Evolutionary conservation across 1,140 invertebrate genomes (phyloP), one percentile per base, ranked within the genome.

Genomic region (Oreohelix idahoensis): DNA sequence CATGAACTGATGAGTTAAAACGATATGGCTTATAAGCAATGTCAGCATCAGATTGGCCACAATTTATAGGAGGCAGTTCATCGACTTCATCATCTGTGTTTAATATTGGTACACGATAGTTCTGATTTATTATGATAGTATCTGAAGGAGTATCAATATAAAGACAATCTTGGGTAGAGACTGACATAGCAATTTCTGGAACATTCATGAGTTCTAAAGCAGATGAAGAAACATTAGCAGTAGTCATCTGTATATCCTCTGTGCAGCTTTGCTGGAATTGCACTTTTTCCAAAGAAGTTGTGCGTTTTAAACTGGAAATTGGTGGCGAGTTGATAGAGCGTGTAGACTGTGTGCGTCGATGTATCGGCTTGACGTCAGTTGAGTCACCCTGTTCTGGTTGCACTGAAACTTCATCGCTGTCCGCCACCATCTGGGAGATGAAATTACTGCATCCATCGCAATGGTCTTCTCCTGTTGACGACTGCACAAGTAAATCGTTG

Each of bases 1-100:
- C 78, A 58, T 78, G 51, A 11, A 78, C n/a, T 26, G 20, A 17
- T 35, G 76, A 78, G 17, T 78, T 15, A 39, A 75, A 45, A 17
- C 23, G 26, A 39, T 42, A 75, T 39, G 5, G 69, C 23, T 36
- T 20, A 32, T 36, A n/a, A n/a, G 13, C 13, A 35, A 8, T 32
- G 13, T 32, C 69, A 10, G 29, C 4, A 5, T 71, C 69, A 15
- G 69, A 10, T 36, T 36, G 10, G 69, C 2, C 13, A 23, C 1
- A 32, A 36, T 32, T 39, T 42, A 32, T 49, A 17, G 2, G 5
- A 23, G 42, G 42, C 26, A 36, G 13, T 35, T 71, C 29, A 4
- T 71, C 13, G 38, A 35, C 13, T 36, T 13, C 13, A 71, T 71
- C 4, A 20, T 71, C 23, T 8, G 15, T 45, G 42, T 45, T 45